phyloP scores from a whole-genome alignment of 2,888 invertebrate genomes.

The Alloplasta piceator region DNA sequence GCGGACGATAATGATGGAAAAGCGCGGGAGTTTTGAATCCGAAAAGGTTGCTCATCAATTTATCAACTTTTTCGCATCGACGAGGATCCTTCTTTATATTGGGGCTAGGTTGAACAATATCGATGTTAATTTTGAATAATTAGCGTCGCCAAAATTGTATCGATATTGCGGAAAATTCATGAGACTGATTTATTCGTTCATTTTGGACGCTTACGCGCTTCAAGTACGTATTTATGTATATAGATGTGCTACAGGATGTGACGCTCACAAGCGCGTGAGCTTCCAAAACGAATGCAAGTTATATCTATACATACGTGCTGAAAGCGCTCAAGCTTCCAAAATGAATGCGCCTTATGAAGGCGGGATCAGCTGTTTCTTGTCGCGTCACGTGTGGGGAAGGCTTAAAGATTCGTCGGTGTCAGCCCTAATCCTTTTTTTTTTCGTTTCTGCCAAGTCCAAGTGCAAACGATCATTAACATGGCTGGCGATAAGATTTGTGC shows the following conservation, averaged over 20 bases:
- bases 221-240: too few relatives aligned
- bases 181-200: background rate
- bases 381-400: background rate
- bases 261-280: too few relatives aligned
- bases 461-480: slow-evolving; percentile 70
- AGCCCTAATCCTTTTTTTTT: background rate
- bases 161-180: background rate
- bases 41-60: background rate
- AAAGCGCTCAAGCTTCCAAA: too few relatives aligned
- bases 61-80: too few relatives aligned
- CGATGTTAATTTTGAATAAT: background rate
- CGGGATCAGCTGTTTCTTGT: background rate
- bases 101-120: background rate
- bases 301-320: too few relatives aligned
- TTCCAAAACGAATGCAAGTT: too few relatives aligned
- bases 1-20: too few relatives aligned
- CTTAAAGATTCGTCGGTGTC: background rate
- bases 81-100: background rate
- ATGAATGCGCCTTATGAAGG: too few relatives aligned
- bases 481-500: slow-evolving; percentile 77
- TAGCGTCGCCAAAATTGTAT: background rate
- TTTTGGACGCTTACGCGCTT: too few relatives aligned
- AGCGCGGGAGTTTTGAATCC: background rate
- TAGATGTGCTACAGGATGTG: too few relatives aligned
- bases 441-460: background rate